Conservation (phyloP, 1,140 invertebrate genomes). For the Mycetomoellerius zeteki region DNA sequence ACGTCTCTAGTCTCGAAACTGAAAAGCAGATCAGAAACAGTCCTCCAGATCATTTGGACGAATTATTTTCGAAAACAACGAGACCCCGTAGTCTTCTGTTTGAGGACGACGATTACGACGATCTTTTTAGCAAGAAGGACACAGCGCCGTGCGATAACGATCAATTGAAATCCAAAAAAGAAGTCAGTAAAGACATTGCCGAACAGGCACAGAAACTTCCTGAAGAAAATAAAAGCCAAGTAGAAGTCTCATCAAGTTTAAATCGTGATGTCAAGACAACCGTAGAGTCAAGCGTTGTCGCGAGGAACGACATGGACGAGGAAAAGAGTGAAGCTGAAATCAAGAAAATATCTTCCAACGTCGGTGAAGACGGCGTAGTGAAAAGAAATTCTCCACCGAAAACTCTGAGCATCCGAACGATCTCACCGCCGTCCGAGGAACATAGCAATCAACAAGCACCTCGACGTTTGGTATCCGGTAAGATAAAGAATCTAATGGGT, state of each 20-base stretch:
- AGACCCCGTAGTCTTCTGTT: constrained; percentile 70
- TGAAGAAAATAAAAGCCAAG: constrained; percentile 2
- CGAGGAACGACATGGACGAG: background rate
- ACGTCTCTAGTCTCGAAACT: constrained; percentile 4
- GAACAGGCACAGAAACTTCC: background rate
- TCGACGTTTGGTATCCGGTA: constrained; percentile 80
- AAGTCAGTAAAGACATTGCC: background rate
- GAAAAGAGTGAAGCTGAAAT: constrained; percentile 17
- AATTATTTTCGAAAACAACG: constrained; percentile 44
- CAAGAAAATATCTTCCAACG: background rate
- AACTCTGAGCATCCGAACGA: constrained; percentile 74
- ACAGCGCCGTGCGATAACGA: background rate
- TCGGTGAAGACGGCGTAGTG: constrained; percentile 12
- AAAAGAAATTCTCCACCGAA: constrained; percentile 79
- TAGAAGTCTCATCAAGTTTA: background rate
- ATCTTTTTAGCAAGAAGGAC: constrained; percentile 75
- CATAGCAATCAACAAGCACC: constrained; percentile 44
- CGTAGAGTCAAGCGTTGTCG: background rate
- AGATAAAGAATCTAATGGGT: constrained; percentile 84
- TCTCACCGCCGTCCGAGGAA: constrained; percentile 58
- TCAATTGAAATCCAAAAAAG: background rate
- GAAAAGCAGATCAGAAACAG: constrained; percentile 52
- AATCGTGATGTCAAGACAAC: background rate
- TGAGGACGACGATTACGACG: constrained; percentile 79
- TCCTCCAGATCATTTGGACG: constrained; percentile 6